Conservation (phyloP, 2,113 vertebrate genomes). For the Peromyscus leucopus region DNA sequence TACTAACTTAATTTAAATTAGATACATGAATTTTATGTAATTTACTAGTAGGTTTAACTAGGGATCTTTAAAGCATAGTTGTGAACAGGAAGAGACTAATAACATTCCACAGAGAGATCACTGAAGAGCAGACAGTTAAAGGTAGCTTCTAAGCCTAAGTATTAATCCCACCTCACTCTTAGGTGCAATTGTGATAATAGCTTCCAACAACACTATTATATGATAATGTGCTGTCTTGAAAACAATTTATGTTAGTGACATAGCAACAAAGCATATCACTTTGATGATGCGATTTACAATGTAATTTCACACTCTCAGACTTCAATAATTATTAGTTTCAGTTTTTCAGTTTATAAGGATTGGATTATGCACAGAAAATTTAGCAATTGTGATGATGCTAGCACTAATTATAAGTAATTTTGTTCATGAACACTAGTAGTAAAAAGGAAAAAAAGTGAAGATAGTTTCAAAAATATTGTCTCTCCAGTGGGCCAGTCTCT, state of each 20-base stretch:
- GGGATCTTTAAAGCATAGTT: conserved; percentile 62
- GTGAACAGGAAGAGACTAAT: conserved; percentile 55
- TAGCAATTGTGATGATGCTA: conserved; percentile 58
- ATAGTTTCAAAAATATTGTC: conserved; percentile 43
- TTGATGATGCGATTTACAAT: conserved; percentile 68
- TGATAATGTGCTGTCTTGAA: conserved; percentile 55
- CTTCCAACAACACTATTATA: conserved; percentile 61
- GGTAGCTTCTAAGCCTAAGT: conserved; percentile 43
- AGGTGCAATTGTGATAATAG: conserved; percentile 54
- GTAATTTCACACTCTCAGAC: conserved; percentile 65
- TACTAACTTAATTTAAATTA: conserved; percentile 56
- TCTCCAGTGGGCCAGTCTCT: conserved; percentile 42
- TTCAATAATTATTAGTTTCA: conserved; percentile 71
- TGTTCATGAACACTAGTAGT: conserved; percentile 25
- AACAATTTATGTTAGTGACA: conserved; percentile 47
- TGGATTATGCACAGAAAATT: conserved; percentile 56
- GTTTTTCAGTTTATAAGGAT: conserved; percentile 68
- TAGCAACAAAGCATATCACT: conserved; percentile 56
- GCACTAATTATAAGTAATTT: conserved; percentile 63
- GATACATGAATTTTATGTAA: conserved; percentile 57
- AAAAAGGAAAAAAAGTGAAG: conserved; percentile 10
- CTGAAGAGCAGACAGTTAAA: conserved; percentile 45
- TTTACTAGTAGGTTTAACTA: conserved; percentile 57
- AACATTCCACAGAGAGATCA: conserved; percentile 20
- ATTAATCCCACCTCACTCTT: background rate